These are phyloP conservation scores for Channallabes apus DNA, from an alignment of 2,797 vertebrate genomes.

Conservation along the genomic window DNA sequence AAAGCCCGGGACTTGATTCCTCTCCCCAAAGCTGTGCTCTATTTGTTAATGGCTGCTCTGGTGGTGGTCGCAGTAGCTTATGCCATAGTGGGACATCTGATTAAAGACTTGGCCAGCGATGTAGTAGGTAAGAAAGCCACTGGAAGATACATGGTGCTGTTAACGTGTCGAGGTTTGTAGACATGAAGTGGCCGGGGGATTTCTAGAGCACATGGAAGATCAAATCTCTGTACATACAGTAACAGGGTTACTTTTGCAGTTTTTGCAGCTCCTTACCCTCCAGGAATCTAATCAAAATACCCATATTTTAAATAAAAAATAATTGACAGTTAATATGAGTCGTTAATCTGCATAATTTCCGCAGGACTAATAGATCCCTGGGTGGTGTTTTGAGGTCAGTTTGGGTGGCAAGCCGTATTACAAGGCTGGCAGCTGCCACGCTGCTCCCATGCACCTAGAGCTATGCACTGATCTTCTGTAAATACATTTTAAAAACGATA, in stretches of 20 bases:
- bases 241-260: background rate
- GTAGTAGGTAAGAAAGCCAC: constrained; percentile 70
- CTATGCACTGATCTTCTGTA: background rate
- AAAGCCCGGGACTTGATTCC: constrained; percentile 71
- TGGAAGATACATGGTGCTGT: background rate
- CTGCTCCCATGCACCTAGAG: background rate
- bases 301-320: background rate
- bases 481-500: background rate
- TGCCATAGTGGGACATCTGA: constrained; percentile 83
- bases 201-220: background rate
- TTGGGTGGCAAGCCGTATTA: background rate
- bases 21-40: constrained; percentile 76
- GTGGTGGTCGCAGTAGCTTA: constrained; percentile 82
- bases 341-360: background rate
- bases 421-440: background rate
- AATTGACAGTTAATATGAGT: background rate
- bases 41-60: constrained; percentile 79
- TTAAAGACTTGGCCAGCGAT: constrained; percentile 83
- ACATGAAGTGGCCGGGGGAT: background rate
- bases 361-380: background rate
- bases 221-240: background rate
- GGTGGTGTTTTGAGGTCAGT: background rate
- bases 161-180: background rate
- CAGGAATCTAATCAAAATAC: background rate
- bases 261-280: background rate